Evolutionary conservation across 1,140 invertebrate genomes (phyloP).

Genomic region (Pinna nobilis): DNA sequence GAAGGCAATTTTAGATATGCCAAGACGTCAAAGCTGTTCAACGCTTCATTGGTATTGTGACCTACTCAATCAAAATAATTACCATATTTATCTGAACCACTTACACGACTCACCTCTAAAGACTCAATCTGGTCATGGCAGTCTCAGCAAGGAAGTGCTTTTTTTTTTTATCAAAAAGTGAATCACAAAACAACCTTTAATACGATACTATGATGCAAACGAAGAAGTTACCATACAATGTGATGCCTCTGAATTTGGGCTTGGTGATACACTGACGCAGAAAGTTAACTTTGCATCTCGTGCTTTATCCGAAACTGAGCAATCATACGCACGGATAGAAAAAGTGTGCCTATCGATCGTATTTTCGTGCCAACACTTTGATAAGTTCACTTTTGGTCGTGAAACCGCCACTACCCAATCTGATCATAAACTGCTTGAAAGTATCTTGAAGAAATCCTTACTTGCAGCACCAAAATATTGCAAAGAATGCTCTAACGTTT

Average conservation of each 20-base stretch:
- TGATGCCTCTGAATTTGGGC: slow-evolving; percentile 69
- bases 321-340: slow-evolving; percentile 72
- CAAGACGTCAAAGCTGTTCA: slow-evolving; percentile 25
- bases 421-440: slow-evolving; percentile 54
- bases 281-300: slow-evolving; percentile 71
- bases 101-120: slow-evolving; percentile 19
- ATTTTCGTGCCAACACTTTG: slow-evolving; percentile 18
- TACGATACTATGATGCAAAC: slow-evolving; percentile 31
- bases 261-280: slow-evolving; percentile 74
- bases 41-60: slow-evolving; percentile 65
- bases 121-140: slow-evolving; percentile 22
- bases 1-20: slow-evolving; percentile 21
- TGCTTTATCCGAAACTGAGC: slow-evolving; percentile 64
- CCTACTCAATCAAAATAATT: slow-evolving; percentile 65
- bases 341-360: slow-evolving; percentile 40
- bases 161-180: slow-evolving; percentile 7
- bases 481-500: slow-evolving; percentile 51
- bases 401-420: slow-evolving; percentile 9
- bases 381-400: slow-evolving; percentile 12
- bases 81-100: slow-evolving; percentile 65
- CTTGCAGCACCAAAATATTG: slow-evolving; percentile 43
- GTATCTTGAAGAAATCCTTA: slow-evolving; percentile 53
- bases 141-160: slow-evolving; percentile 36
- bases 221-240: slow-evolving; percentile 46
- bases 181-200: slow-evolving; percentile 9